These are phyloP conservation scores for Dynastes tityus DNA, from an alignment of 2,888 invertebrate species.

Conservation along the genomic window DNA sequence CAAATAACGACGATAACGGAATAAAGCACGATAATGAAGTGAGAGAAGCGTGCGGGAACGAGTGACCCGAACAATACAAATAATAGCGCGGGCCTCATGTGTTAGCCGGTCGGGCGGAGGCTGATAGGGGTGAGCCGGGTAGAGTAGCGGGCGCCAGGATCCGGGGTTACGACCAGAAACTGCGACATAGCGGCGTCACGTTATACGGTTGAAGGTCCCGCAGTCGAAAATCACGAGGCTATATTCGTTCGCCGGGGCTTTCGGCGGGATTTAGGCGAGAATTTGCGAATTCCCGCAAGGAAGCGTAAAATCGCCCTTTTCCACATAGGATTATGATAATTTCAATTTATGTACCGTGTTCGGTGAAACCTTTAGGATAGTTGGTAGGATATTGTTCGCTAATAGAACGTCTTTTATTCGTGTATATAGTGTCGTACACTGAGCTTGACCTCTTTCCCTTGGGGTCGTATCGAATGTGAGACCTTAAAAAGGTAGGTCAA, in stretches of 20 bases:
- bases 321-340: slow-evolving; percentile 47
- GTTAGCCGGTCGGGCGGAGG: slow-evolving; percentile 9
- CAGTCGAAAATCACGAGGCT: slow-evolving; percentile 38
- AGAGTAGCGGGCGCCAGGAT: not conserved
- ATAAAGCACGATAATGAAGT: slow-evolving; percentile 41
- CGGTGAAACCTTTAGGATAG: slow-evolving; percentile 7
- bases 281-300: slow-evolving; percentile 41
- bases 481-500: too few relatives aligned
- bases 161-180: slow-evolving; percentile 25
- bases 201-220: slow-evolving; percentile 44
- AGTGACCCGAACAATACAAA: slow-evolving; percentile 43
- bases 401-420: slow-evolving; percentile 26
- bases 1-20: slow-evolving; percentile 31
- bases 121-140: not conserved
- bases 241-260: slow-evolving; percentile 37
- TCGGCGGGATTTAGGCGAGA: slow-evolving; percentile 37
- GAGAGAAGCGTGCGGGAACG: slow-evolving; percentile 17
- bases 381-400: slow-evolving; percentile 27
- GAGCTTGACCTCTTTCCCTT: too few relatives aligned
- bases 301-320: slow-evolving; percentile 42
- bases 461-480: too few relatives aligned
- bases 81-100: slow-evolving; percentile 35
- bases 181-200: slow-evolving; percentile 47
- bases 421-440: not conserved
- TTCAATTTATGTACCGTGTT: slow-evolving; percentile 41